These are phyloP conservation scores for Arion vulgaris DNA, from an alignment of 1,140 invertebrate species.

Conservation along the genomic window DNA sequence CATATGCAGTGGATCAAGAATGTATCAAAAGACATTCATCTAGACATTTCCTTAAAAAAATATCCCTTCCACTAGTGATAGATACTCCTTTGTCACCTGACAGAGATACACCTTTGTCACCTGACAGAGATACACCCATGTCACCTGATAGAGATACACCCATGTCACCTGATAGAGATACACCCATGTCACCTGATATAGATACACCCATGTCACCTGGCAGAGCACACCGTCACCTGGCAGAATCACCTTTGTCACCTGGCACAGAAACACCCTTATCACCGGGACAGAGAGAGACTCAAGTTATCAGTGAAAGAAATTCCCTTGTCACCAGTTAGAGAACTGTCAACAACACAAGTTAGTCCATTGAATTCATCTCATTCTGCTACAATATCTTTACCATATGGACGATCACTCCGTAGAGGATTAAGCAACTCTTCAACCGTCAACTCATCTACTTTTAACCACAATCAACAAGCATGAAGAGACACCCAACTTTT, in stretches of 20 bases:
- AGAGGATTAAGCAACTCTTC: not conserved
- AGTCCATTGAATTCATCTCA: not conserved
- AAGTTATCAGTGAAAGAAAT: not conserved
- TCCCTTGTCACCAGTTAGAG: not conserved
- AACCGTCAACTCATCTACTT: not conserved
- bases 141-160: not conserved
- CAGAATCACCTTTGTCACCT: not conserved
- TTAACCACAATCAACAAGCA: not conserved
- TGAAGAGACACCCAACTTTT: not conserved
- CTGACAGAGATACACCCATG: not conserved
- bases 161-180: not conserved
- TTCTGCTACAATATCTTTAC: not conserved
- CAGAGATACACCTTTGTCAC: not conserved
- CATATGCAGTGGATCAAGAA: not conserved
- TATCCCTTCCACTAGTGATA: not conserved
- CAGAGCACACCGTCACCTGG: not conserved
- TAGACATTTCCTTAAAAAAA: not conserved
- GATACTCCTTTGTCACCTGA: not conserved
- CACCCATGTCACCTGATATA: not conserved
- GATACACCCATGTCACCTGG: not conserved
- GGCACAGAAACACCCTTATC: not conserved
- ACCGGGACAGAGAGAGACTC: not conserved
- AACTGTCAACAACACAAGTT: not conserved
- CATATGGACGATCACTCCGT: not conserved
- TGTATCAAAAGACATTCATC: not conserved